A percentile compares a stretch with the other conserved stretches of the same genome.
phyloP scores from a whole-genome alignment of 23 tunicate genomes.

The Diplosoma virens region DNA sequence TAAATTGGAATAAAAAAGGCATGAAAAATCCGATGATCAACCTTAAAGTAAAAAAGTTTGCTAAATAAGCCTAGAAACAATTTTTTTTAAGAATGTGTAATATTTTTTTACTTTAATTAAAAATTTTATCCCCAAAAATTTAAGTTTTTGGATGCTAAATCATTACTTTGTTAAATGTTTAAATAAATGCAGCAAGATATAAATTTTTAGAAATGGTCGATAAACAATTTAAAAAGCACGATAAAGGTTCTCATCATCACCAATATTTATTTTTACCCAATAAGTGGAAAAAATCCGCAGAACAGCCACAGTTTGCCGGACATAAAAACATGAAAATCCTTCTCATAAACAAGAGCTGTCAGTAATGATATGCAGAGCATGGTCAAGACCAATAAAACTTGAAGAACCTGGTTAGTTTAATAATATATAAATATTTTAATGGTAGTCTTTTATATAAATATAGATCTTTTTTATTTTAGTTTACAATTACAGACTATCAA shows the following conservation, averaged over 20 bases:
- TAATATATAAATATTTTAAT: neutral
- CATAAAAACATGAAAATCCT: neutral
- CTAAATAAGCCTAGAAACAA: neutral
- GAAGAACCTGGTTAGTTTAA: neutral
- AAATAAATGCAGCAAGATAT: neutral
- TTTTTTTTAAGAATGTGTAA: neutral
- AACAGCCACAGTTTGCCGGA: neutral
- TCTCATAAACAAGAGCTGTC: slow-evolving; percentile 23
- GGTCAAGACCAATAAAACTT: slow-evolving; percentile 24
- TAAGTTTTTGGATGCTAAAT: no score
- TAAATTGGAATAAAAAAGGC: slow-evolving; percentile 2
- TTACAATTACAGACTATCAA: neutral
- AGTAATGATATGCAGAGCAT: slow-evolving; percentile 10
- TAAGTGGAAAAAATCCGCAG: neutral
- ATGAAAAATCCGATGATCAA: slow-evolving; percentile 27
- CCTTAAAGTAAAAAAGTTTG: neutral
- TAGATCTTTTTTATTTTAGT: neutral
- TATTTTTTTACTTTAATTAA: no score
- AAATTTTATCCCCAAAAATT: no score
- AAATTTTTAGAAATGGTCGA: neutral
- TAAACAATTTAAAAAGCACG: neutral
- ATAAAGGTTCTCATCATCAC: no score
- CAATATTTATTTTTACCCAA: no score
- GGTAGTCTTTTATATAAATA: neutral
- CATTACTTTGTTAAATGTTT: neutral